phyloP scores from a whole-genome alignment of 1,140 invertebrate genomes.

The Cydia amplana region DNA sequence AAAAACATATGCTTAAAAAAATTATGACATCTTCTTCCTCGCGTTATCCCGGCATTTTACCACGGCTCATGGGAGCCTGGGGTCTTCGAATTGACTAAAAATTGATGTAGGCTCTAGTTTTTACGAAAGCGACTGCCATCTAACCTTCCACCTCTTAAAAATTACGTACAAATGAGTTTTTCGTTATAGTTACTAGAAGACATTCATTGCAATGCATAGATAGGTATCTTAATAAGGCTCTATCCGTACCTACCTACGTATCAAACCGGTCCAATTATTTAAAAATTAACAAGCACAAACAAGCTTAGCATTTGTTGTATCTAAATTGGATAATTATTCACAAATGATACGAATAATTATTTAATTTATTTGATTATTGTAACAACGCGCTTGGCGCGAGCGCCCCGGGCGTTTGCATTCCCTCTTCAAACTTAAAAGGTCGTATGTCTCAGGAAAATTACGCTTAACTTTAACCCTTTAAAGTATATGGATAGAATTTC shows the following conservation, averaged over 20 bases:
- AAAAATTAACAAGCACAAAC: slow-evolving; percentile 23
- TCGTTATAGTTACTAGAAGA: too few species aligned
- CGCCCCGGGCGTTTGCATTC: slow-evolving; percentile 20
- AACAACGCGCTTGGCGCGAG: slow-evolving; percentile 21
- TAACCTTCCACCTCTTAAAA: too few species aligned
- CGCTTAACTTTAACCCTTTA: not conserved
- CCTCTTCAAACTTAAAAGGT: not conserved
- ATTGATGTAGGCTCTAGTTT: too few species aligned
- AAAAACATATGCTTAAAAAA: too few species aligned
- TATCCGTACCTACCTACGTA: not conserved
- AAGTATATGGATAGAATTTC: not conserved
- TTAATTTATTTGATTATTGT: slow-evolving; percentile 32
- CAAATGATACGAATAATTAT: slow-evolving; percentile 32
- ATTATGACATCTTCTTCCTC: too few species aligned
- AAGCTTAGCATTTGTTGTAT: slow-evolving; percentile 12
- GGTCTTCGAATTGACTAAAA: too few species aligned
- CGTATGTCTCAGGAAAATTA: not conserved
- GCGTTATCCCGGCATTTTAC: too few species aligned
- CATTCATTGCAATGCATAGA: not conserved
- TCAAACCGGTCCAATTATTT: not conserved
- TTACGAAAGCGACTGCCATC: too few species aligned
- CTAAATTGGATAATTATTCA: slow-evolving; percentile 29
- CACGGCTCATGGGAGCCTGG: too few species aligned
- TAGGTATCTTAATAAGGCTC: not conserved
- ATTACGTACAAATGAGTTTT: too few species aligned